A percentile compares a stretch with the other conserved stretches of the same genome.
Evolutionary conservation across 2,797 vertebrate genomes (phyloP).

Genomic region (Helicolenus hilgendorfi): DNA sequence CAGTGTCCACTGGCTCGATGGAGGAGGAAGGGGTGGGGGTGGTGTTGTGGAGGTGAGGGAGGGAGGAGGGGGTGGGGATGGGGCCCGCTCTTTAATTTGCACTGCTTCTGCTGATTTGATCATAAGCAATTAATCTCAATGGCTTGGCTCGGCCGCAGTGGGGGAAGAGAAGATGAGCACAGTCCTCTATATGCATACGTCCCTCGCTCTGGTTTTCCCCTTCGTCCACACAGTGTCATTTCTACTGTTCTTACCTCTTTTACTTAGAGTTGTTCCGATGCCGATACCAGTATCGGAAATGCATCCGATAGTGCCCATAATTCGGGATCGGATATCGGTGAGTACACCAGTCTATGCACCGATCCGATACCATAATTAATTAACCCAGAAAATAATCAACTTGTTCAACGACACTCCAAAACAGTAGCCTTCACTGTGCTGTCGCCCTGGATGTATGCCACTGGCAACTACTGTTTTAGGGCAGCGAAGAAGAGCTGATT

Average conservation of each 20-base stretch:
- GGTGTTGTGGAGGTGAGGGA: constrained; percentile 53
- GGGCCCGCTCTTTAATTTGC: constrained; percentile 83
- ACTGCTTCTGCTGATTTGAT: constrained; percentile 89
- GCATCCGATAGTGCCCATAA: not conserved
- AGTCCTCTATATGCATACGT: constrained; percentile 33
- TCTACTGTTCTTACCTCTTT: constrained; percentile 14
- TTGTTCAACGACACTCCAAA: too few species aligned
- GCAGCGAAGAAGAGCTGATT: too few species aligned
- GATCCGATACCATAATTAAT: too few species aligned
- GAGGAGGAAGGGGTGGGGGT: constrained; percentile 31
- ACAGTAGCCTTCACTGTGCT: too few species aligned
- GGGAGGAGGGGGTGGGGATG: not conserved
- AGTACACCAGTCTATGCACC: too few species aligned
- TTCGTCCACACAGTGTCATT: constrained; percentile 24
- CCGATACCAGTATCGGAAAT: not conserved
- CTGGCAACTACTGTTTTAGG: too few species aligned
- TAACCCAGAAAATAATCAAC: too few species aligned
- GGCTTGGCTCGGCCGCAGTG: constrained; percentile 69
- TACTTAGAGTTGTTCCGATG: not conserved
- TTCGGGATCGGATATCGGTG: too few species aligned
- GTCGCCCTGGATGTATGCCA: too few species aligned
- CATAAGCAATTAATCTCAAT: constrained; percentile 90
- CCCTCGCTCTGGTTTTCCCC: constrained; percentile 41
- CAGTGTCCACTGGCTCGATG: too few species aligned
- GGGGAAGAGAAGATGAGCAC: constrained; percentile 62